A percentile compares a stretch with the other conserved stretches of the same genome.
phyloP scores from a whole-genome alignment of 2,888 invertebrate genomes.

The Tenthredo mesomela region DNA sequence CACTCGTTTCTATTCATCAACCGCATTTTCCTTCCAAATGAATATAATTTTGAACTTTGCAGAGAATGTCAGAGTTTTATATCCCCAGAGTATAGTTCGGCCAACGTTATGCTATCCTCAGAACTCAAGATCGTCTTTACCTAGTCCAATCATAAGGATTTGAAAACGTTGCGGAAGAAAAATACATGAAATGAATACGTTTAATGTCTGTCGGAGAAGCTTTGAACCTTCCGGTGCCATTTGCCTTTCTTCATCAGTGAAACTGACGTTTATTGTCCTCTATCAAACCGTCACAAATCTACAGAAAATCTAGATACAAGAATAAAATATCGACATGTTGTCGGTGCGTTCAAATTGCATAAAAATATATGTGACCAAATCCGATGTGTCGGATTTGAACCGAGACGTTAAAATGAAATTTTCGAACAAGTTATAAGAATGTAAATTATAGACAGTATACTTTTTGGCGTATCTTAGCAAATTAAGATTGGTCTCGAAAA shows the following conservation, averaged over 20 bases:
- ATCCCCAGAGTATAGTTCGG: background rate
- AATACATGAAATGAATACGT: background rate
- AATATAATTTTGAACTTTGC: background rate
- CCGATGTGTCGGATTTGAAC: too few relatives aligned
- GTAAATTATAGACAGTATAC: too few relatives aligned
- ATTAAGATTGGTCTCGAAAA: too few relatives aligned
- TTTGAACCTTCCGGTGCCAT: background rate
- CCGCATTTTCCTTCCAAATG: background rate
- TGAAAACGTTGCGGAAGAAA: background rate
- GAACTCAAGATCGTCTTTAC: background rate
- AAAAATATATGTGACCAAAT: background rate
- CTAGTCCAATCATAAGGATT: background rate
- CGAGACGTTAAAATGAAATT: too few relatives aligned
- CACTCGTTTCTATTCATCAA: constrained; percentile 1
- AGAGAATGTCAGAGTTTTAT: background rate
- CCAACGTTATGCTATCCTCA: background rate
- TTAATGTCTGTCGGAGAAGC: background rate
- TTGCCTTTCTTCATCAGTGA: background rate
- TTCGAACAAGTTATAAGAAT: too few relatives aligned
- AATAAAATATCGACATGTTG: background rate
- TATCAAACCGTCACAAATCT: background rate
- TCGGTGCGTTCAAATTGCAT: background rate
- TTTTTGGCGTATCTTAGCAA: too few relatives aligned
- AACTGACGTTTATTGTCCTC: background rate
- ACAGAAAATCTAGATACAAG: background rate